Conservation (phyloP, 2,113 vertebrate genomes). For the Antechinus stuartii region DNA sequence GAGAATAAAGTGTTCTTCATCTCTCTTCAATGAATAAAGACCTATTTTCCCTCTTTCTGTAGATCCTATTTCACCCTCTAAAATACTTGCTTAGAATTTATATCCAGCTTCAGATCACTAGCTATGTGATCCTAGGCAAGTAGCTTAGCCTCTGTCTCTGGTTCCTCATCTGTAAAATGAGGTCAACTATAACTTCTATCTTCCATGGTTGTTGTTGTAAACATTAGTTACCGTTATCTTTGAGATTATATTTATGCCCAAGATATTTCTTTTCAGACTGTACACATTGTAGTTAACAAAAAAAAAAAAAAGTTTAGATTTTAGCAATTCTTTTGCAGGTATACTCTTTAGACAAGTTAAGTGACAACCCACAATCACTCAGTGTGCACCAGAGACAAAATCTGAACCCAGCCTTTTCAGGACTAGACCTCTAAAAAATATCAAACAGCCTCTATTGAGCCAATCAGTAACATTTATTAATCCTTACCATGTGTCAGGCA, state of each 20-base stretch:
- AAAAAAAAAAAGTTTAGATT: neutral
- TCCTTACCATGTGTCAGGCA: neutral
- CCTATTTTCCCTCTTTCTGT: neutral
- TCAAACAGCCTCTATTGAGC: too few species aligned
- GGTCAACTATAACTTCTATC: neutral
- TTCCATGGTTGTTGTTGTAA: neutral
- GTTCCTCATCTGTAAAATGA: neutral
- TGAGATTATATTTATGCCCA: neutral
- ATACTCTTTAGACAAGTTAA: neutral
- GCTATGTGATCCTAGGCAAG: neutral
- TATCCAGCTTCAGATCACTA: neutral
- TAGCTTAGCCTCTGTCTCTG: neutral
- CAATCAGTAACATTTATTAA: neutral
- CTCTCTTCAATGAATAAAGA: neutral
- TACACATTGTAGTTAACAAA: neutral
- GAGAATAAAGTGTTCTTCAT: neutral
- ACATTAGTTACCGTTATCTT: neutral
- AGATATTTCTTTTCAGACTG: neutral
- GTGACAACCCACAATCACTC: neutral
- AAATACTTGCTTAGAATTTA: neutral
- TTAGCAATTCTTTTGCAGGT: neutral
- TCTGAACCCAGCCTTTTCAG: neutral
- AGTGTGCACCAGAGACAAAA: neutral
- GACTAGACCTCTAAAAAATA: neutral
- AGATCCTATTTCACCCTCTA: neutral